These are phyloP conservation scores for Dendrocopos noguchii DNA, from an alignment of 2,113 vertebrate genomes.

Conservation along the genomic window DNA sequence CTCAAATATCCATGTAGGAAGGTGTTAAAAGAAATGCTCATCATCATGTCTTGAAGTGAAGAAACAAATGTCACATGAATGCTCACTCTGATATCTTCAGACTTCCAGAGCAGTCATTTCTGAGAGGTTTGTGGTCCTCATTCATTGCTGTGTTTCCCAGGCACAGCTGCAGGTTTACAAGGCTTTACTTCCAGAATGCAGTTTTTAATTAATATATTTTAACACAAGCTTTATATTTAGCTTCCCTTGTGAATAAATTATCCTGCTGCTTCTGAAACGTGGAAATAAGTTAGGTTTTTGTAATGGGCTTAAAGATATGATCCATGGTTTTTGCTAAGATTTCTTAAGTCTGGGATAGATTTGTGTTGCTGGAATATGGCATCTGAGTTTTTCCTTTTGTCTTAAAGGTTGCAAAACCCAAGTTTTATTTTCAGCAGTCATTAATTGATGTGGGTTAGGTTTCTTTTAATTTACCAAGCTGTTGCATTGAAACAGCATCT, in stretches of 20 bases:
- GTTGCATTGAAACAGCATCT: neutral
- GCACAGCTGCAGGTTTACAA: neutral
- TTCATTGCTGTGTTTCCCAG: neutral
- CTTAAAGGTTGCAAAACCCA: neutral
- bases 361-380: neutral
- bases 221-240: neutral
- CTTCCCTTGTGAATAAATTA: neutral
- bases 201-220: neutral
- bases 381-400: neutral
- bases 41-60: conserved; percentile 49
- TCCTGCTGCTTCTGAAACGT: neutral
- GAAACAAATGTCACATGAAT: conserved; percentile 32
- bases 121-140: neutral
- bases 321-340: neutral
- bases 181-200: neutral
- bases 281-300: neutral
- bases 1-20: conserved; percentile 58
- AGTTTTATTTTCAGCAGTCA: neutral
- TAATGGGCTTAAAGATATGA: neutral
- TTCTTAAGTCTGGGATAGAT: neutral
- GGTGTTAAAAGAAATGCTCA: conserved; percentile 56
- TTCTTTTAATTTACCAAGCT: neutral
- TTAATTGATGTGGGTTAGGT: neutral
- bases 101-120: conserved; percentile 28
- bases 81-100: conserved; percentile 56